Conservation (phyloP, 2,797 vertebrate species). For the Typhlichthys subterraneus region DNA sequence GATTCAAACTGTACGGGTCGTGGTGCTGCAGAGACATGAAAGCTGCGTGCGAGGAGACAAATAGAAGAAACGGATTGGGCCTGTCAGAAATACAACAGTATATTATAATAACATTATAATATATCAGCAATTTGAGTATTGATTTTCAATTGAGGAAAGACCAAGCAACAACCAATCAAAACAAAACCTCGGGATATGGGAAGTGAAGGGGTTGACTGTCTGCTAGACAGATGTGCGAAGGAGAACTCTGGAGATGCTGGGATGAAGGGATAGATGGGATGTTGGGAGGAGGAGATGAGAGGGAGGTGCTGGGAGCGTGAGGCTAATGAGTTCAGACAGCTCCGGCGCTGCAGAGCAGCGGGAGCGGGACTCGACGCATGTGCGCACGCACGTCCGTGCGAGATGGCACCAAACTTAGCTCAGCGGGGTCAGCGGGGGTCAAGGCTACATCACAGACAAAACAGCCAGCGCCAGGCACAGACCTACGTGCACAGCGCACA, state of each 20-base stretch:
- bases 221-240: conserved; percentile 50
- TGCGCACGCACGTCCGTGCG: neutral
- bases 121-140: too few relatives aligned
- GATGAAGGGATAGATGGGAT: conserved; percentile 48
- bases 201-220: conserved; percentile 55
- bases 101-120: too few relatives aligned
- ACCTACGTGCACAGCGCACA: neutral
- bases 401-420: conserved; percentile 38
- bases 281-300: conserved; percentile 61
- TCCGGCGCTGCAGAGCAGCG: conserved; percentile 56
- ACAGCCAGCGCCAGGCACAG: conserved; percentile 42
- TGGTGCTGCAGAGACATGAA: too few relatives aligned
- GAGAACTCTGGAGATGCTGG: conserved; percentile 49
- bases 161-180: too few relatives aligned
- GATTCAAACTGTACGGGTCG: too few relatives aligned
- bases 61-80: too few relatives aligned
- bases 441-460: conserved; percentile 62
- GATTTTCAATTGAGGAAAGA: too few relatives aligned
- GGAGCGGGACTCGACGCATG: conserved; percentile 20
- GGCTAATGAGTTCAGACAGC: conserved; percentile 69
- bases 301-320: conserved; percentile 58
- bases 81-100: too few relatives aligned
- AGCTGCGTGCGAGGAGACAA: too few relatives aligned
- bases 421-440: conserved; percentile 43
- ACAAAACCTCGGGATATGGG: too few relatives aligned